Evolutionary conservation across 2,797 vertebrate species (phyloP), one percentile per base, ranked within the genome.

Genomic region (Phoxinus dragarum): DNA sequence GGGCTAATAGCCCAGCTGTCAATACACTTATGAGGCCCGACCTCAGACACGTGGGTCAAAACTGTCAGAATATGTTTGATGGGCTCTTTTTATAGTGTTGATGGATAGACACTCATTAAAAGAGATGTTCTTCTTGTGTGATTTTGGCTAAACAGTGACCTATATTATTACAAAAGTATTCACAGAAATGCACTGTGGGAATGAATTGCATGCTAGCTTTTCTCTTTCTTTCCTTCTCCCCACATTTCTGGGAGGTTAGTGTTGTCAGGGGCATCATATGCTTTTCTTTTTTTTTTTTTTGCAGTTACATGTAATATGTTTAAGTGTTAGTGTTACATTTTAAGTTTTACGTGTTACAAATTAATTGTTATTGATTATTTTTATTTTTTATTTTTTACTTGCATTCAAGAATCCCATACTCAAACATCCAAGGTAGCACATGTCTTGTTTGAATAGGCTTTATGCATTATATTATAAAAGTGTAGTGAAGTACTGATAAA

Each of bases 1-100:
- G 64, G 69, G 61, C 87, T 84, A 90, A 85, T 90, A 72, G 82
- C 79, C 75, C 84, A 68, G 81, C 54, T 89, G 88, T 91, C 90
- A 17, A 36, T 87, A 87, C 84, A 88, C 87, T 89, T 91, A 87
- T 92, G 91, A 88, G 89, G 86, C 90, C 86, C 88, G 81, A 86
- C 79, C 84, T 7, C 47, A 80, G 82, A 69, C 61, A 47, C 77
- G 64, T 68, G 82, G 87, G 87, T 84, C 84, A 86, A 89, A 90
- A 89, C 88, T 89, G 89, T 61, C 54, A 34, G 38, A 82, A 89
- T 91, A 88, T 42, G 90, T 91, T 90, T 91, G 89, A 88, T 90
- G 42, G 52, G 40, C 40, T 31, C 19, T 38, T 47, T 71, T 68
- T 87, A 89, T 88, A 89, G 86, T 61, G 72, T 76, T 91, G 91